A percentile compares a stretch with the other conserved stretches of the same genome.
Evolutionary conservation across 1,140 invertebrate genomes (phyloP).

Genomic region (Propsilocerus akamusi): DNA sequence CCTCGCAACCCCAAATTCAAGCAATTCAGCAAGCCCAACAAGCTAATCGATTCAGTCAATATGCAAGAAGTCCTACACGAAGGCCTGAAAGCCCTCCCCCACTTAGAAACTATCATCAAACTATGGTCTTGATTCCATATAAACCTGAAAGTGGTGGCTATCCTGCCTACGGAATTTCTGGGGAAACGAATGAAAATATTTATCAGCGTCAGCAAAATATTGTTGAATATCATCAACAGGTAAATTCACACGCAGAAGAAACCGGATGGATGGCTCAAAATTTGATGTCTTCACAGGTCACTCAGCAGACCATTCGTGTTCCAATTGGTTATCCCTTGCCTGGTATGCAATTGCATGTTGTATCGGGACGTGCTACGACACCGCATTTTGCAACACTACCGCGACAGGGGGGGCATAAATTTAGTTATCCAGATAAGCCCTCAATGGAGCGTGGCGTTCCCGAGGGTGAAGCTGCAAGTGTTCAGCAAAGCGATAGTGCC

Average conservation of each 20-base stretch:
- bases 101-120: slow-evolving; percentile 40
- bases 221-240: slow-evolving; percentile 24
- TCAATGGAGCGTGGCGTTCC: slow-evolving; percentile 39
- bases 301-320: slow-evolving; percentile 24
- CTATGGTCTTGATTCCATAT: slow-evolving; percentile 59
- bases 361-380: slow-evolving; percentile 19
- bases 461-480: slow-evolving; percentile 37
- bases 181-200: slow-evolving; percentile 18
- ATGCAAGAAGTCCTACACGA: slow-evolving; percentile 23
- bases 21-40: neutral
- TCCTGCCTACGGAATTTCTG: slow-evolving; percentile 19
- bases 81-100: slow-evolving; percentile 44
- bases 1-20: neutral
- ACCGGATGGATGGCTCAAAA: slow-evolving; percentile 14
- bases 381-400: slow-evolving; percentile 21
- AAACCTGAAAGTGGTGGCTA: slow-evolving; percentile 28
- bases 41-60: neutral
- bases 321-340: slow-evolving; percentile 22
- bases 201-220: slow-evolving; percentile 15
- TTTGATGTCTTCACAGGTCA: slow-evolving; percentile 12
- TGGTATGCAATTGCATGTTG: slow-evolving; percentile 24
- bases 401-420: slow-evolving; percentile 19
- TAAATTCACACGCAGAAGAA: slow-evolving; percentile 13
- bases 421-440: slow-evolving; percentile 23
- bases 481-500: slow-evolving; percentile 26